These are phyloP conservation scores for Lordiphosa mommai DNA, from an alignment of 1,140 invertebrate species.

Conservation along the genomic window DNA sequence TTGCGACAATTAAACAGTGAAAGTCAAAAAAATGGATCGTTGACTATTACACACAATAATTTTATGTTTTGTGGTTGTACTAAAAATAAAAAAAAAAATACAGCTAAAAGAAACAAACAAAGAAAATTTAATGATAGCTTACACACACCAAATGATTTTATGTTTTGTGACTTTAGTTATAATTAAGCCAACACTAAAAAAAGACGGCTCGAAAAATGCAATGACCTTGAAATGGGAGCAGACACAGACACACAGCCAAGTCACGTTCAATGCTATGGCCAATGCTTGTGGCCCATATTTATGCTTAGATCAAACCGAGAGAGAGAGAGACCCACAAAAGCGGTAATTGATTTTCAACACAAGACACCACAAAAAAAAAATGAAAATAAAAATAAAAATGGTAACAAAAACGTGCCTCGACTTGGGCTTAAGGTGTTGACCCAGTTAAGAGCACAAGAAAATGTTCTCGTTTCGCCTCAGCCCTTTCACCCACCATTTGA, in stretches of 20 bases:
- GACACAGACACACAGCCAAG: conserved; percentile 31
- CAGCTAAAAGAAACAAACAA: no score
- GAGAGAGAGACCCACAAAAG: conserved; percentile 31
- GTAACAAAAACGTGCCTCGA: conserved; percentile 67
- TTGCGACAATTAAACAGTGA: conserved; percentile 71
- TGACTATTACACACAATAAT: conserved; percentile 18
- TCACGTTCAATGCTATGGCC: conserved; percentile 63
- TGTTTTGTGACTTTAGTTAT: background rate
- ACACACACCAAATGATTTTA: background rate
- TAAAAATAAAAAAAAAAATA: conserved; percentile 14
- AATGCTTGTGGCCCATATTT: no score
- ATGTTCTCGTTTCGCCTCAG: conserved; percentile 25
- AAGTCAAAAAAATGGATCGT: conserved; percentile 57
- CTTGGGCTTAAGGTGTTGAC: conserved; percentile 34
- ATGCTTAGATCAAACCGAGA: no score
- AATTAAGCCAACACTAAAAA: background rate
- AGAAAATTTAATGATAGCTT: conserved; percentile 5
- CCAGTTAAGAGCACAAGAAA: conserved; percentile 31
- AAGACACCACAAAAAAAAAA: conserved; percentile 1
- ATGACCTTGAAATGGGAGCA: conserved; percentile 50
- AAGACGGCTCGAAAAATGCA: no score
- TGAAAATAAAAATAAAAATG: no score
- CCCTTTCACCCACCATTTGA: conserved; percentile 17
- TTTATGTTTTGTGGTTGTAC: conserved; percentile 15
- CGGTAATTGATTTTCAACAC: conserved; percentile 66